phyloP scores from a whole-genome alignment of 2,797 vertebrate species.

The Pygocentrus nattereri region DNA sequence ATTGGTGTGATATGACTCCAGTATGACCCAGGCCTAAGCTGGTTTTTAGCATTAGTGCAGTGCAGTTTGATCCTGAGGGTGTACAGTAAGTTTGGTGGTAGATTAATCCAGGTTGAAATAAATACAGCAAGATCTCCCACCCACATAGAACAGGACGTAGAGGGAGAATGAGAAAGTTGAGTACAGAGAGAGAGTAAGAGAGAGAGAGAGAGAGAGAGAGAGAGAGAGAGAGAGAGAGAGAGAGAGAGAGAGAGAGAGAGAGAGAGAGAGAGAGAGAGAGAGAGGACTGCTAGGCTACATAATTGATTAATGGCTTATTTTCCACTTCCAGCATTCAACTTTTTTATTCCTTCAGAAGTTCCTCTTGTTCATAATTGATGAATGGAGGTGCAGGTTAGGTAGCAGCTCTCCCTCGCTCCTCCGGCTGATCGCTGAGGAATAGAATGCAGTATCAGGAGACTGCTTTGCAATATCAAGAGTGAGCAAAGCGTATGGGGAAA shows the following conservation, averaged over 20 bases:
- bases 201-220: constrained; percentile 59
- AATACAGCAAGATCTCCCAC: constrained; percentile 38
- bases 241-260: constrained; percentile 54
- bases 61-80: constrained; percentile 4
- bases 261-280: constrained; percentile 61
- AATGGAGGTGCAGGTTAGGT: constrained; percentile 63
- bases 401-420: constrained; percentile 30
- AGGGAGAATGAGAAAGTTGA: constrained; percentile 61
- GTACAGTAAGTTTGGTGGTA: constrained; percentile 27
- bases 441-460: constrained; percentile 23
- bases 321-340: constrained; percentile 73
- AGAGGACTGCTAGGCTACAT: constrained; percentile 61
- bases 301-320: constrained; percentile 81
- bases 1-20: too few relatives aligned
- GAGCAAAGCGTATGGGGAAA: neutral
- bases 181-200: constrained; percentile 46
- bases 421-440: constrained; percentile 64
- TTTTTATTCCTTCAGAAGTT: constrained; percentile 47
- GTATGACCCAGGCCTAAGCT: neutral
- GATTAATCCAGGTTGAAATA: constrained; percentile 10
- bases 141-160: constrained; percentile 41
- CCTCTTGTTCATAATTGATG: constrained; percentile 16
- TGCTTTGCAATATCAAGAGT: constrained; percentile 13
- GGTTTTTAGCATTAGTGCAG: neutral
- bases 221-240: constrained; percentile 56